Base-by-base conservation (phyloP, 2,888 invertebrate genomes). In the Trichacis sp. region DNA sequence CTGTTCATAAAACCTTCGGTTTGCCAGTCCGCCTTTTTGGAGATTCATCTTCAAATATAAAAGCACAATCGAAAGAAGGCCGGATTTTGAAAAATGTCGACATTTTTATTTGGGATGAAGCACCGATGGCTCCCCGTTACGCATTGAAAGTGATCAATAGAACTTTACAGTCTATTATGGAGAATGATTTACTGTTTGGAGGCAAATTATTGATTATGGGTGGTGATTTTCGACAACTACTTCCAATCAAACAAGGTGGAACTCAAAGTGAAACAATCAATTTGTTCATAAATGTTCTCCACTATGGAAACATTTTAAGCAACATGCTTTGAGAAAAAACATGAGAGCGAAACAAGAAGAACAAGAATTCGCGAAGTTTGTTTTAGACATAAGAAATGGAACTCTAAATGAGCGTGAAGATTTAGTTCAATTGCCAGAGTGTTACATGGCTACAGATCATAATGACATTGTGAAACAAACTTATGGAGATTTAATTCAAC, bases 201-300 rank as follows among this genome's bases (percentile, higher is more conserved):
- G 71, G 71, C 30, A 72, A 74, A 66, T 50, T 71, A n/a, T n/a
- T n/a, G n/a, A n/a, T n/a, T n/a, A n/a, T n/a, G n/a, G n/a, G n/a
- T n/a, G n/a, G n/a, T n/a, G n/a, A n/a, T n/a, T n/a, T n/a, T n/a
- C n/a, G n/a, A n/a, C n/a, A n/a, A n/a, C n/a, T n/a, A n/a, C n/a
- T 66, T 17, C 62, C 59, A 20, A 59, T 66, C 1, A 49, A 47
- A 49, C 19, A 20, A 45, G 30, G 53, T 18, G 57, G 57, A 45
- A 69, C 51, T 9, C 62, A 54, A 46, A 46, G 56, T 17, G 66
- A 53, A 58, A 45, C 50, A 17, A 33, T 75, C 2, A 68, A 68
- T 70, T 47, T 71, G 17, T 71, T 68, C n/a, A 72, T 74, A 73
- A 73, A 56, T 58, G 18, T 49, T 70, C 70, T 60, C 24, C 42